Percentiles rank a stretch among this genome's conserved stretches.
Conservation (phyloP, 2,113 vertebrate genomes). For the Cricetomys ansorgei region DNA sequence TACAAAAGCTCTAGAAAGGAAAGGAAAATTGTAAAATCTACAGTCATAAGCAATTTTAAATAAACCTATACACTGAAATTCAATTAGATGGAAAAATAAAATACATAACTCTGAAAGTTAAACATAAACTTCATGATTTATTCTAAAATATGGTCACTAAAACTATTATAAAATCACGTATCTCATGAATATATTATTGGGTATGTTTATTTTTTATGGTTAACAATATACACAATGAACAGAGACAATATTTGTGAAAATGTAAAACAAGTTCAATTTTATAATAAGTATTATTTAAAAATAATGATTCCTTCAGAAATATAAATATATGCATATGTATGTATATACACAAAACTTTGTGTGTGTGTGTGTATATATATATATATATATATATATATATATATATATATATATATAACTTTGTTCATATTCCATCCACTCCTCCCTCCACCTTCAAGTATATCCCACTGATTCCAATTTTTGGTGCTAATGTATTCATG, state of each 20-base stretch:
- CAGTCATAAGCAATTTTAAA: conserved; percentile 17
- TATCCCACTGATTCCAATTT: background rate
- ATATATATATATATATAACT: background rate
- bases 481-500: background rate
- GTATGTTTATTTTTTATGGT: background rate
- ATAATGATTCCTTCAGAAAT: background rate
- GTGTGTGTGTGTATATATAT: background rate
- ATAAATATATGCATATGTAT: no score
- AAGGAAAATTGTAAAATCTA: background rate
- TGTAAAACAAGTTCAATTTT: background rate
- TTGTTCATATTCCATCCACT: background rate
- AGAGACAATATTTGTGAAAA: background rate
- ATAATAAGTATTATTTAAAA: background rate
- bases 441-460: background rate
- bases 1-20: background rate
- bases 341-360: no score
- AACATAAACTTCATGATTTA: no score
- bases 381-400: background rate
- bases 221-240: background rate
- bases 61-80: background rate
- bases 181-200: background rate
- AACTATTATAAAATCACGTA: background rate
- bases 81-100: conserved; percentile 1
- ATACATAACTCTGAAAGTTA: background rate
- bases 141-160: background rate